Percentiles rank a stretch among this genome's conserved stretches.
These are phyloP conservation scores for Eucriotettix oculatus DNA, from an alignment of 2,888 invertebrate species.

Conservation along the genomic window DNA sequence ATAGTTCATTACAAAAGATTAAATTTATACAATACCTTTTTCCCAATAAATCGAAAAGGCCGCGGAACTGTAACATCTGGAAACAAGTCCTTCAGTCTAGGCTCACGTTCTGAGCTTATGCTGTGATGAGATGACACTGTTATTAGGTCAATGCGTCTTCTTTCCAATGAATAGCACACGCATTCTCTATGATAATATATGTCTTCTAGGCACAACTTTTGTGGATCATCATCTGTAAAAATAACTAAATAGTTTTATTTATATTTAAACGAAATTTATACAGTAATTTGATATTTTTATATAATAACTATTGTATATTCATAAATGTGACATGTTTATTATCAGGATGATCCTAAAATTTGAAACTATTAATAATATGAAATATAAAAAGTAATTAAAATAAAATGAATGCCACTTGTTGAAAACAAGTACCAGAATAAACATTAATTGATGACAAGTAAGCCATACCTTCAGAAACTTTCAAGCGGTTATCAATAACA, in stretches of 20 bases:
- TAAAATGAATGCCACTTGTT: not conserved
- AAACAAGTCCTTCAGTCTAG: constrained; percentile 52
- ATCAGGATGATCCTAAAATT: no score
- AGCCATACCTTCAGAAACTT: constrained; percentile 3
- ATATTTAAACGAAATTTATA: not conserved
- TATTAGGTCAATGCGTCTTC: constrained; percentile 58
- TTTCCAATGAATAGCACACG: constrained; percentile 61
- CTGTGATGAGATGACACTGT: constrained; percentile 71
- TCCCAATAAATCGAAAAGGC: constrained; percentile 56
- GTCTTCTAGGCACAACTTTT: constrained; percentile 32
- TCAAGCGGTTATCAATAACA: constrained; percentile 45
- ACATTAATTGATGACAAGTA: not conserved
- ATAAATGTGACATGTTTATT: no score
- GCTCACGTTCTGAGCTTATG: constrained; percentile 53
- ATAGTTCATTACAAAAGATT: no score
- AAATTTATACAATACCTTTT: constrained; percentile 39
- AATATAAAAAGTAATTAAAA: not conserved
- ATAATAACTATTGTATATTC: no score
- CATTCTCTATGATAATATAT: constrained; percentile 76
- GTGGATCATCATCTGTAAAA: not conserved
- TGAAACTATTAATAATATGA: no score
- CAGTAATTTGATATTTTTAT: no score
- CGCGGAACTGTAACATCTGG: constrained; percentile 47
- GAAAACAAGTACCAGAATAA: not conserved
- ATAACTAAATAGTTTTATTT: not conserved